Conservation (phyloP, 2,113 vertebrate species). For the Callospermophilus lateralis region DNA sequence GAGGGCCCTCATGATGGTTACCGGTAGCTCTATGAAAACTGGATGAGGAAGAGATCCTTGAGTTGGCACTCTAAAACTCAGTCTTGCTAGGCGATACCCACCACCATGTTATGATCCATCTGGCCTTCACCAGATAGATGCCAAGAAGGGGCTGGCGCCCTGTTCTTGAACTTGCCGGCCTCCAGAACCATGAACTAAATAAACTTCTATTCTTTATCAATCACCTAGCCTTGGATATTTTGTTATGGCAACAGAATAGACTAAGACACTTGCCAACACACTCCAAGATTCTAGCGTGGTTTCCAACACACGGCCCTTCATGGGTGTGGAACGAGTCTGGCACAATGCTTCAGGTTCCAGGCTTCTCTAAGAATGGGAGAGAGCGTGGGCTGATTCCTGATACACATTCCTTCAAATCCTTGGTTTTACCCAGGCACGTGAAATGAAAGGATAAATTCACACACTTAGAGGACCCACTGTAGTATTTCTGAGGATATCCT, state of each 20-base stretch:
- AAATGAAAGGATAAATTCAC: not conserved
- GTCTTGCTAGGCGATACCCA: not conserved
- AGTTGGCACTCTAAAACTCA: not conserved
- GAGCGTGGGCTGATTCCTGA: not conserved
- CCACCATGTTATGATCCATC: not conserved
- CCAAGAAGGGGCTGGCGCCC: not conserved
- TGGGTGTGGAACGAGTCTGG: fast-evolving
- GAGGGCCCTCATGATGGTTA: no score
- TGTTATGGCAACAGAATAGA: not conserved
- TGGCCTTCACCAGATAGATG: not conserved
- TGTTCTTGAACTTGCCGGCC: not conserved
- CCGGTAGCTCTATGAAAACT: no score
- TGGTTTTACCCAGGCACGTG: not conserved
- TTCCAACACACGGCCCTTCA: no score
- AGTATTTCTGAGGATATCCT: not conserved
- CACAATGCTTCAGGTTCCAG: no score
- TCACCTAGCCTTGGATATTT: not conserved
- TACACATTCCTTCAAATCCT: not conserved
- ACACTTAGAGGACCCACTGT: not conserved
- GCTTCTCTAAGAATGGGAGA: no score
- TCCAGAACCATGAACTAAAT: not conserved
- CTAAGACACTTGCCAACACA: not conserved
- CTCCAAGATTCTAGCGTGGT: not conserved
- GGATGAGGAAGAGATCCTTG: not conserved
- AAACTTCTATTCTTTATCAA: not conserved